Evolutionary conservation across 2,797 vertebrate species (phyloP).

Genomic region (Gallinago solitaria): DNA sequence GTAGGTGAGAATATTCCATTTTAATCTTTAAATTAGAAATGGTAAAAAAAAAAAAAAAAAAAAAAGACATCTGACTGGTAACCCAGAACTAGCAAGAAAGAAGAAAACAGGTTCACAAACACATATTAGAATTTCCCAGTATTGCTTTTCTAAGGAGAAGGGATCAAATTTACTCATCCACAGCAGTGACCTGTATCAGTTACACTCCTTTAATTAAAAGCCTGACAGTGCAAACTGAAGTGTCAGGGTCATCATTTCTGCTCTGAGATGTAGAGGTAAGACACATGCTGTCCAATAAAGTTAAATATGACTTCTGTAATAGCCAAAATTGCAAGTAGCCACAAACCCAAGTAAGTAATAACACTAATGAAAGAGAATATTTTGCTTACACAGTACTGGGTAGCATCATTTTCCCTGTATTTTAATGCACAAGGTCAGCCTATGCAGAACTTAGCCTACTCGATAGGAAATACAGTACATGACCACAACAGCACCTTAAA

Average conservation of each 20-base stretch:
- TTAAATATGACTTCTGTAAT: neutral
- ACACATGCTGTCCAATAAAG: neutral
- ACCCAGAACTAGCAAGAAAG: neutral
- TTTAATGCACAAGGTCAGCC: neutral
- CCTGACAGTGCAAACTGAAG: neutral
- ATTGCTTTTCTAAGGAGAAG: neutral
- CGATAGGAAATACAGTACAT: rapidly evolving
- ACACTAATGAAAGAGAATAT: neutral
- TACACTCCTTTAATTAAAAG: neutral
- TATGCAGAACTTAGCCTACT: neutral
- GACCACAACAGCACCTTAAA: neutral
- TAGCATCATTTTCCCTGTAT: neutral
- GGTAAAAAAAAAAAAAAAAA: neutral
- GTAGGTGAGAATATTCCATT: neutral
- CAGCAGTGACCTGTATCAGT: neutral
- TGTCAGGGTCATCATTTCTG: neutral
- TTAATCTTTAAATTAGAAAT: neutral
- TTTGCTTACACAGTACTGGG: neutral
- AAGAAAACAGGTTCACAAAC: neutral
- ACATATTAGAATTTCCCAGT: neutral
- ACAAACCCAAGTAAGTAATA: neutral
- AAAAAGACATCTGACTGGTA: neutral
- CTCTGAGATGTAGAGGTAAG: neutral
- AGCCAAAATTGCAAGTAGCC: neutral
- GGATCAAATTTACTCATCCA: neutral